Conservation (phyloP, 2,113 vertebrate species). For the Paracanthobrama guichenoti region DNA sequence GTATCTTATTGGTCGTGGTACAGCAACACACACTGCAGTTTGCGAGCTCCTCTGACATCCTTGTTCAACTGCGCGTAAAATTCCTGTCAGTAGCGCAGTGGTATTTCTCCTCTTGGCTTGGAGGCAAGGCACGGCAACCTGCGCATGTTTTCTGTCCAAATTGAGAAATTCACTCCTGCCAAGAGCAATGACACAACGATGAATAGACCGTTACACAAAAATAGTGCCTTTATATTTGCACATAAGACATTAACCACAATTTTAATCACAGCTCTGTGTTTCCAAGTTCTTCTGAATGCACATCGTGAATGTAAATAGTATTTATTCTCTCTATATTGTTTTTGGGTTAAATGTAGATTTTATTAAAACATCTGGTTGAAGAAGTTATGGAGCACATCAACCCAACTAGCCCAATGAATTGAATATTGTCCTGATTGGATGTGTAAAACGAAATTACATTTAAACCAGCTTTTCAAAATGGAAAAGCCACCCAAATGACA, state of each 20-base stretch:
- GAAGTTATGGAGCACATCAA: neutral
- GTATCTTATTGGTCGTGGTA: conserved; percentile 67
- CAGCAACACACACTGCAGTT: conserved; percentile 77
- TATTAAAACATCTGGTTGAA: neutral
- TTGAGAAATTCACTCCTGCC: conserved; percentile 18
- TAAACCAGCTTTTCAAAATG: neutral
- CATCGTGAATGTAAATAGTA: neutral
- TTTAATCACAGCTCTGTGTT: too few relatives aligned
- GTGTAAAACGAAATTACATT: neutral
- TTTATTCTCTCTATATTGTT: neutral
- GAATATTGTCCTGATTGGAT: neutral
- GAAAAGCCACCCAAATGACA: neutral
- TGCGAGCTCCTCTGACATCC: conserved; percentile 61
- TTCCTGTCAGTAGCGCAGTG: conserved; percentile 15
- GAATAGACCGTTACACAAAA: neutral
- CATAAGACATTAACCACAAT: neutral
- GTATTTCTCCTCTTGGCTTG: neutral
- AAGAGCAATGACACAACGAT: neutral
- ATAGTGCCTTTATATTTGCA: neutral
- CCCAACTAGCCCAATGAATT: neutral
- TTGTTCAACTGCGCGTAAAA: conserved; percentile 45
- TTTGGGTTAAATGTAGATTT: neutral
- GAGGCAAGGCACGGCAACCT: conserved; percentile 21
- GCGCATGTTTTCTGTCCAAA: neutral
- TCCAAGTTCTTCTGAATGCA: neutral